Evolutionary conservation across 2,113 vertebrate genomes (phyloP).

Genomic region (Lucifuga dentata): DNA sequence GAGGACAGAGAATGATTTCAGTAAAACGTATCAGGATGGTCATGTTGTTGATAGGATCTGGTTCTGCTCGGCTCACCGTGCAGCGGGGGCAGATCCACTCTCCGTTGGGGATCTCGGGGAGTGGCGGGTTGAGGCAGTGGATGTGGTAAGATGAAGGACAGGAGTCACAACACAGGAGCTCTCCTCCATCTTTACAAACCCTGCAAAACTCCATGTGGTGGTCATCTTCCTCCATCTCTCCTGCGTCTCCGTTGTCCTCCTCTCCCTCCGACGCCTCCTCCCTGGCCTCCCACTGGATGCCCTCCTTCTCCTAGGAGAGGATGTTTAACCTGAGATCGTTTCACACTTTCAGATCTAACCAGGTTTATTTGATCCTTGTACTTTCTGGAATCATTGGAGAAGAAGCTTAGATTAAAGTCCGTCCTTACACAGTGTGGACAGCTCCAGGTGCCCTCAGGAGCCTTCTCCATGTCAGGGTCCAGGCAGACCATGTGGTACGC

Average conservation of each 20-base stretch:
- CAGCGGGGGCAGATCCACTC: constrained; percentile 99
- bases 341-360: too few relatives aligned
- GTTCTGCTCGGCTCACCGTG: constrained; percentile 94
- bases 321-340: too few relatives aligned
- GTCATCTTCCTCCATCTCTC: constrained; percentile 92
- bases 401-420: too few relatives aligned
- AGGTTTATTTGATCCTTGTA: too few relatives aligned
- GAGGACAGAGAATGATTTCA: constrained; percentile 4
- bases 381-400: too few relatives aligned
- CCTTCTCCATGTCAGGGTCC: constrained; percentile 99
- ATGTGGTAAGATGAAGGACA: constrained; percentile 99
- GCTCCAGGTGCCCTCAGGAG: constrained; percentile 98
- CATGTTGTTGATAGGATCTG: too few relatives aligned
- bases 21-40: too few relatives aligned
- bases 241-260: constrained; percentile 87
- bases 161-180: constrained; percentile 96
- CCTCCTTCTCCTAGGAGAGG: constrained; percentile 94
- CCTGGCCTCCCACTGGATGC: constrained; percentile 98
- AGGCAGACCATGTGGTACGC: constrained; percentile 99
- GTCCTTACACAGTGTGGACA: constrained; percentile 97
- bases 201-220: constrained; percentile 99
- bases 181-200: constrained; percentile 97
- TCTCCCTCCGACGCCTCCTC: constrained; percentile 94
- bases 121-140: constrained; percentile 95
- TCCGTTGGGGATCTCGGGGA: constrained; percentile 97